Evolutionary conservation across 2,113 vertebrate species (phyloP).

Genomic region (Oostethus manadensis): DNA sequence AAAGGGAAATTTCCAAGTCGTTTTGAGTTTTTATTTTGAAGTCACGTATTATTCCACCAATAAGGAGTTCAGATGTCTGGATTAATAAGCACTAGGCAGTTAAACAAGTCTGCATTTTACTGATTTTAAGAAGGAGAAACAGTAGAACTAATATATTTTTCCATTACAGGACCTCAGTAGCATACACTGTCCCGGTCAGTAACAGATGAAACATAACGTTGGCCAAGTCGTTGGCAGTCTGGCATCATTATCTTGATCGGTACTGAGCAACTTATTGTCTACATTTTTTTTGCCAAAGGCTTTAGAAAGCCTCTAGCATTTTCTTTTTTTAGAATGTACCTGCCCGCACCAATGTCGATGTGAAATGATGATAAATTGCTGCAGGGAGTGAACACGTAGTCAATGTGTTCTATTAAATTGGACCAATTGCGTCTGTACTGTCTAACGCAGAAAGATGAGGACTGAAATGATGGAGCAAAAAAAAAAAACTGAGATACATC

Average conservation of each 20-base stretch:
- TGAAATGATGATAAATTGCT: conserved; percentile 24
- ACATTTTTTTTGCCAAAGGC: conserved; percentile 3
- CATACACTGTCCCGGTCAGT: conserved; percentile 7
- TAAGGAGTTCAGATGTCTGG: conserved; percentile 3
- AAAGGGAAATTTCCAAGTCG: not conserved
- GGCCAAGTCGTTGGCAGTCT: conserved; percentile 28
- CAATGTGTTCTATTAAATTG: conserved; percentile 10
- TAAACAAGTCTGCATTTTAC: conserved; percentile 8
- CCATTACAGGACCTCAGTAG: not conserved
- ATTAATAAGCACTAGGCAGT: not conserved
- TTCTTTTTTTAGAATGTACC: conserved; percentile 6
- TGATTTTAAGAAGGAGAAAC: conserved; percentile 16
- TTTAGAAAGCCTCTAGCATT: conserved; percentile 10
- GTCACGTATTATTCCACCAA: not conserved
- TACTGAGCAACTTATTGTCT: not conserved
- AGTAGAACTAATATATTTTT: not conserved
- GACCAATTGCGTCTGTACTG: conserved; percentile 3
- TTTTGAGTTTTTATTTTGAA: not conserved
- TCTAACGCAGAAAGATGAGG: conserved; percentile 9
- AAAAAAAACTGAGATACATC: conserved; percentile 7
- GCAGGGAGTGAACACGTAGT: conserved; percentile 7
- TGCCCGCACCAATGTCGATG: not conserved
- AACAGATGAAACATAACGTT: conserved; percentile 19
- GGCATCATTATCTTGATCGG: conserved; percentile 25
- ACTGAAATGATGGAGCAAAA: not conserved